A percentile compares a stretch with the other conserved stretches of the same genome.
Conservation (phyloP, 2,888 invertebrate genomes). For the Microctonus aethiopoides region DNA sequence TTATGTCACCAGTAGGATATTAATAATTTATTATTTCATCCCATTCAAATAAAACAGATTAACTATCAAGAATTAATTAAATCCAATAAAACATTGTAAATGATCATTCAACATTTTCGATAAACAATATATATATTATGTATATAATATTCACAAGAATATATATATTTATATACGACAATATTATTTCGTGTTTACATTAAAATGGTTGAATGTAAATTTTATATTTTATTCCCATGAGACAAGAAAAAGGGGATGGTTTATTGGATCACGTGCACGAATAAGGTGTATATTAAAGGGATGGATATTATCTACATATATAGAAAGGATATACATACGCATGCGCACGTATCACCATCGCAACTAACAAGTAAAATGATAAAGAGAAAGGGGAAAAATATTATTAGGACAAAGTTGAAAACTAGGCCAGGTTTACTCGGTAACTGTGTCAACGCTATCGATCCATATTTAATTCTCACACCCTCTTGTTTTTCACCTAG, state of each 20-base stretch:
- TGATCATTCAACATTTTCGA: too few species aligned
- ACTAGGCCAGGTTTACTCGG: constrained; percentile 67
- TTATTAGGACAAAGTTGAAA: constrained; percentile 52
- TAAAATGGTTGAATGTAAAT: not conserved
- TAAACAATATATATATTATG: too few species aligned
- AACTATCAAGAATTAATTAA: too few species aligned
- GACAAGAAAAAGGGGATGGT: not conserved
- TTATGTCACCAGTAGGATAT: too few species aligned
- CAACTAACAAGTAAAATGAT: too few species aligned
- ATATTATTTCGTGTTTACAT: too few species aligned
- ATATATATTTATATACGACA: too few species aligned
- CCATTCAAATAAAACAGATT: too few species aligned
- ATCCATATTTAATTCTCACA: constrained; percentile 43
- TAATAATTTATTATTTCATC: too few species aligned
- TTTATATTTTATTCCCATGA: not conserved
- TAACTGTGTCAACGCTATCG: constrained; percentile 65
- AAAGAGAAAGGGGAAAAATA: constrained; percentile 47
- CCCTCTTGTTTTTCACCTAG: constrained; percentile 2
- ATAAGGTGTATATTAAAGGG: constrained; percentile 33
- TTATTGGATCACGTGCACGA: not conserved
- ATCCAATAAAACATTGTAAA: too few species aligned
- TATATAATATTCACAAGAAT: too few species aligned
- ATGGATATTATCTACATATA: constrained; percentile 12
- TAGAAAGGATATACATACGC: not conserved
- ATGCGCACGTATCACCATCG: not conserved